Base-by-base conservation (phyloP, 1,140 invertebrate species). In the Drosophila bocqueti region DNA sequence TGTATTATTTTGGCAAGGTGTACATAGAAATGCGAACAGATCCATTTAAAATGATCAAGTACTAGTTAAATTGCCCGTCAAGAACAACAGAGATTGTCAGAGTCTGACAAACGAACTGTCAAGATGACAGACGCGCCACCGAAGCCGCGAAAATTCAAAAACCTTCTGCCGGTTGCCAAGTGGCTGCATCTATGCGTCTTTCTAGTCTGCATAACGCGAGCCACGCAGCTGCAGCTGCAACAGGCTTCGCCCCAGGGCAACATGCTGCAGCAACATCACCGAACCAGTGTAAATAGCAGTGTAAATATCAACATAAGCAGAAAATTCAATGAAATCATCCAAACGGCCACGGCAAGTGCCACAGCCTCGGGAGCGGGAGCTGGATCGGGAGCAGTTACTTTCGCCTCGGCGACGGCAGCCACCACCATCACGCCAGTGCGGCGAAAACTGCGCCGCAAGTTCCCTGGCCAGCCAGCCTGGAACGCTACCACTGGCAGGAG, bases 221-320 rank as follows among this genome's bases (percentile, higher is more conserved):
- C 90, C 66, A 58, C 83, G 67, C 83, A 80, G 26, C 75, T 60
- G 55, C 79, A 60, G 54, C 74, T 61, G 63, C 81, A 83, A 81
- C 80, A 89, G 76, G 76, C 63, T 29, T 46, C 49, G 84, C 81
- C 73, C 26, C 65, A 52, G 79, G 90, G 72, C 84, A 89, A 85
- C 81, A 91, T 91, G 89, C 77, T 91, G 83, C 79, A 64, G 65
- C 76, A 90, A 81, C 79, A 90, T 66, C 69, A 50, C 67, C 78
- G 64, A 78, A 79, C 76, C 81, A 85, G 82, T 92, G 85, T 92
- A 92, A 92, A 92, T 91, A 92, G 86, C 80, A 92, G 91, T 92
- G 86, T 91, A 86, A 91, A 91, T 91, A 91, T 91, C 79, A 91
- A 86, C 80, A 68, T 86, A 80, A 90, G 77, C 87, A 90, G 71